These are phyloP conservation scores for Gadopsis bispinosus DNA, from an alignment of 2,797 vertebrate species.

Conservation along the genomic window DNA sequence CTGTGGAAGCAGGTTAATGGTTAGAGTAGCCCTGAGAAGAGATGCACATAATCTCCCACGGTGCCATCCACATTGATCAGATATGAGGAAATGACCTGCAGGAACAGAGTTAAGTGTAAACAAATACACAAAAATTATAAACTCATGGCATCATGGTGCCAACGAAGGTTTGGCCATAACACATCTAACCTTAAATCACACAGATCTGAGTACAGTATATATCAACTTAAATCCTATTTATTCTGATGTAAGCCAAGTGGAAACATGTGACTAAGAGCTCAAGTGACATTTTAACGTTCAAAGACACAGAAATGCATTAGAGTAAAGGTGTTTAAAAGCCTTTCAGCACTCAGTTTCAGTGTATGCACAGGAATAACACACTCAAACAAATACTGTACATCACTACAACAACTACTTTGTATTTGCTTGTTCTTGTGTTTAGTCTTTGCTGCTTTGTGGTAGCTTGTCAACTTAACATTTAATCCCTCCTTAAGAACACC, in stretches of 20 bases:
- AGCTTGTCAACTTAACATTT: conserved; percentile 29
- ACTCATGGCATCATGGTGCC: conserved; percentile 18
- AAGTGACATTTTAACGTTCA: background rate
- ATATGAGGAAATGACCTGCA: conserved; percentile 29
- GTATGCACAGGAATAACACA: background rate
- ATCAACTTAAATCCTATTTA: conserved; percentile 11
- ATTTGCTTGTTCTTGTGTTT: background rate
- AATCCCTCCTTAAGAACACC: conserved; percentile 50
- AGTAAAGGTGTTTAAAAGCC: background rate
- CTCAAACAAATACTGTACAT: background rate
- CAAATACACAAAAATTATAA: conserved; percentile 12
- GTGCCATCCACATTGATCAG: background rate
- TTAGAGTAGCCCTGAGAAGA: conserved; percentile 13
- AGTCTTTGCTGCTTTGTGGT: conserved; percentile 8
- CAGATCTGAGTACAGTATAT: background rate
- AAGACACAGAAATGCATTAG: background rate
- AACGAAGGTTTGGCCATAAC: background rate
- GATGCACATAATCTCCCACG: background rate
- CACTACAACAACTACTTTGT: background rate
- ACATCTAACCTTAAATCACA: background rate
- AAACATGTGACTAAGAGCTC: conserved; percentile 7
- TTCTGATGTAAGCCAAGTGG: background rate
- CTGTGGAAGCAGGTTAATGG: conserved; percentile 27
- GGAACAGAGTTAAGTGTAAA: conserved; percentile 20
- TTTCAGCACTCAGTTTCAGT: background rate